Conservation (phyloP, 30 jellyfish, hydroid and myxozoan species). For the Pseudorhiza aurosa region DNA sequence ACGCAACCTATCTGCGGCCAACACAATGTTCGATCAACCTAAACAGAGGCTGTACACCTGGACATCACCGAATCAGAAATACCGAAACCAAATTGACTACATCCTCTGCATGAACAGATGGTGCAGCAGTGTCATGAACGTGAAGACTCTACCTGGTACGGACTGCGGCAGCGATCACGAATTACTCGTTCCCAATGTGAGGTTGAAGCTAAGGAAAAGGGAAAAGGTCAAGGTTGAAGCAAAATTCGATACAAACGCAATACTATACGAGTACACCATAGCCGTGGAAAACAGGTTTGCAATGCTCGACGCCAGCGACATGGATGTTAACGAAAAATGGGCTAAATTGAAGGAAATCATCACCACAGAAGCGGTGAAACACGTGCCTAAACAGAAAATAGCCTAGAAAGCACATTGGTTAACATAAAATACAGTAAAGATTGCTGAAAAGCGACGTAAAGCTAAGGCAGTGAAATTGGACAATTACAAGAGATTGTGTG, state of each 20-base stretch:
- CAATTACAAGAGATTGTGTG: not conserved
- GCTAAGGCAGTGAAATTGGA: no score
- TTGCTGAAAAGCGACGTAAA: slow-evolving; percentile 30
- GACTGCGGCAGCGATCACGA: slow-evolving; percentile 35
- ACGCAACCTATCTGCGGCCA: not conserved
- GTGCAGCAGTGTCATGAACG: not conserved
- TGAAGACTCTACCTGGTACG: slow-evolving; percentile 7
- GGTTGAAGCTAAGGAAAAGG: slow-evolving; percentile 4
- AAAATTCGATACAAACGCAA: not conserved
- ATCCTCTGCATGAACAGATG: not conserved
- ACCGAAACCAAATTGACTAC: not conserved
- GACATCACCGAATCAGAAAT: not conserved
- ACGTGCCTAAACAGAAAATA: slow-evolving; percentile 13
- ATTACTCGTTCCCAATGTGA: not conserved
- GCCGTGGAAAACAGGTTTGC: slow-evolving; percentile 3
- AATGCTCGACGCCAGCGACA: not conserved
- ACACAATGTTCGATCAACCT: not conserved
- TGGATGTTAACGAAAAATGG: not conserved
- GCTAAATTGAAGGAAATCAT: slow-evolving; percentile 10
- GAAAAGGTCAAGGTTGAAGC: not conserved
- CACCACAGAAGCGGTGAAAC: slow-evolving; percentile 10
- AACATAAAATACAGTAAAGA: slow-evolving; percentile 6
- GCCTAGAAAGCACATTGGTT: slow-evolving; percentile 25
- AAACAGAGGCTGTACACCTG: slow-evolving; percentile 8
- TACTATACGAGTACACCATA: slow-evolving; percentile 1